These are phyloP conservation scores for Astyanax mexicanus DNA, from an alignment of 2,797 vertebrate genomes.

Conservation along the genomic window DNA sequence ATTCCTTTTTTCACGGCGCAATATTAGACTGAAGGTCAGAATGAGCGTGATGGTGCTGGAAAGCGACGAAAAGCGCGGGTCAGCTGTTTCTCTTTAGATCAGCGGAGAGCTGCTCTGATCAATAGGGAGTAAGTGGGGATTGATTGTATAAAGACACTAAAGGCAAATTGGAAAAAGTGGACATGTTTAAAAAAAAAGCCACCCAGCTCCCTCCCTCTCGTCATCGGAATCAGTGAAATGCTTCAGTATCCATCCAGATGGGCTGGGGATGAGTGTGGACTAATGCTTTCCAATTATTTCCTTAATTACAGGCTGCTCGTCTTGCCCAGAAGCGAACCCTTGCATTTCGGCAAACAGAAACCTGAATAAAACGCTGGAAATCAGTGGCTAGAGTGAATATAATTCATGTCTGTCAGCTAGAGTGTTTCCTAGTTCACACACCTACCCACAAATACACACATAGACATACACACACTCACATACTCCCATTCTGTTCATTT, in stretches of 20 bases:
- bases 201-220: neutral
- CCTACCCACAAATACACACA: neutral
- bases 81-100: neutral
- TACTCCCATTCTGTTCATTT: neutral
- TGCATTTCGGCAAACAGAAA: slow-evolving; percentile 59
- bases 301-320: slow-evolving; percentile 47
- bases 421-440: neutral
- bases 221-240: slow-evolving; percentile 30
- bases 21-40: slow-evolving; percentile 18
- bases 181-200: neutral
- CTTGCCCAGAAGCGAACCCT: neutral
- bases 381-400: slow-evolving; percentile 2
- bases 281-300: slow-evolving; percentile 35
- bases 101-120: neutral
- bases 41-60: neutral
- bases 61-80: neutral
- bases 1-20: neutral
- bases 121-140: slow-evolving; percentile 1
- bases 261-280: slow-evolving; percentile 17
- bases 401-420: slow-evolving; percentile 9
- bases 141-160: slow-evolving; percentile 5
- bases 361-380: slow-evolving; percentile 32
- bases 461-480: neutral
- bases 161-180: slow-evolving; percentile 17
- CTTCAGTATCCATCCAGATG: slow-evolving; percentile 32